A percentile compares a stretch with the other conserved stretches of the same genome.
These are phyloP conservation scores for Sorex maritimensis DNA, from an alignment of 2,797 vertebrate genomes.

Conservation along the genomic window DNA sequence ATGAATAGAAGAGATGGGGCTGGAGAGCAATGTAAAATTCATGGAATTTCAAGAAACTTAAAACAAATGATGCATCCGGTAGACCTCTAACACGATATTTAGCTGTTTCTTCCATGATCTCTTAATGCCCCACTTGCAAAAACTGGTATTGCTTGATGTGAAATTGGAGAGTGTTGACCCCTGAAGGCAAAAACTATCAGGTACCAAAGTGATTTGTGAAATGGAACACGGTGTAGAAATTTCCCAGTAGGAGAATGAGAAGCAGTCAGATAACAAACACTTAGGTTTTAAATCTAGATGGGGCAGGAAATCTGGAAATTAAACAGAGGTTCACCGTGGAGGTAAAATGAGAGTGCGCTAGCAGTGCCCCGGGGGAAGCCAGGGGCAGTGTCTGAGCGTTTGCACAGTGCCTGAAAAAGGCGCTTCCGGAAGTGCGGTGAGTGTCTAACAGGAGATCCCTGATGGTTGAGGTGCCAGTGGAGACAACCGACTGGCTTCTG, in stretches of 20 bases:
- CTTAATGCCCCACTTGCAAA: slow-evolving; percentile 29
- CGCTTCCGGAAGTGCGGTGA: not conserved
- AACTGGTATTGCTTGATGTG: not conserved
- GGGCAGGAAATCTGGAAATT: not conserved
- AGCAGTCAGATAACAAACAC: not conserved
- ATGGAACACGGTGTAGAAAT: slow-evolving; percentile 33
- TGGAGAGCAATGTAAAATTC: slow-evolving; percentile 22
- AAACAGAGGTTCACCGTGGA: not conserved
- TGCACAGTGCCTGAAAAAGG: not conserved
- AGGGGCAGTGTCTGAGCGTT: not conserved
- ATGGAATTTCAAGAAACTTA: not conserved
- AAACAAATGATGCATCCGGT: not conserved
- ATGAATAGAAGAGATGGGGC: not conserved
- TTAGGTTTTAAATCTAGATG: not conserved
- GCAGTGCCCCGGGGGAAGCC: not conserved
- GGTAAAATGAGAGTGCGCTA: not conserved
- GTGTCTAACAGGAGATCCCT: not conserved
- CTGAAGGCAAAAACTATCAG: slow-evolving; percentile 10
- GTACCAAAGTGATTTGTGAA: slow-evolving; percentile 45
- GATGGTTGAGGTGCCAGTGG: not conserved
- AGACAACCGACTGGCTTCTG: not conserved
- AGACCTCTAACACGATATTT: not conserved
- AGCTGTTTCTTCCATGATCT: not conserved
- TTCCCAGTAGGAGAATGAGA: not conserved
- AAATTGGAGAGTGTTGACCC: slow-evolving; percentile 34